Evolutionary conservation across 64 coral and sea anemone species (phyloP), one percentile per base, ranked within the genome.

Genomic region (Pocillopora damicornis): DNA sequence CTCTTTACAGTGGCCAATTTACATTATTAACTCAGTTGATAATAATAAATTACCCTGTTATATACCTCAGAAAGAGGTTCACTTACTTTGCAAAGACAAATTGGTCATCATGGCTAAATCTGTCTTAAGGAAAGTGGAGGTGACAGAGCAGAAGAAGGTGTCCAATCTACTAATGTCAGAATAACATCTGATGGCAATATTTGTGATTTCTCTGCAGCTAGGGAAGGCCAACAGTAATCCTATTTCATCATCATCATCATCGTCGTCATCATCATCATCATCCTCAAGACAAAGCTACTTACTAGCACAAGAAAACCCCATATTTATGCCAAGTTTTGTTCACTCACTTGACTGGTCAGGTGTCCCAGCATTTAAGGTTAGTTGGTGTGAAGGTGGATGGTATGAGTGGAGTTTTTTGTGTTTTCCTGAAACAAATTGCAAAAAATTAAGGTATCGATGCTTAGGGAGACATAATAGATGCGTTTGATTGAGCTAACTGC

Each of bases 171-270:
- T 71, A 71, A 71, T 71, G 12, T 25, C 67, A 25, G 20, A 25
- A 26, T 60, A 60, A 16, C 75, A 38, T 37, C 30, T 80, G 58
- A 60, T 80, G 13, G 18, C 37, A 66, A 22, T 9, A n/a, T 45
- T 15, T 0, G 42, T 51, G 22, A n/a, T 83, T 37, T 66, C 66
- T 69, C n/a, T 68, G 9, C 35, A 83, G 80, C 80, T 83, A 0
- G 16, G 5, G 0, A 83, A 83, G 34, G 9, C 80, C 80, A 83
- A 83, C 37, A 83, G 62, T 37, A 83, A 83, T 83, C 80, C 80
- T 60, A 57, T 80, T 12, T 80, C 78, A 13, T 80, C 78, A 51
- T 51, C 42, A 51, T 51, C 42, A 51, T 51, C 42, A 51, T 51
- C 42, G 1, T 51, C 42, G 42, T 51, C 42, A 51, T 51, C 20